These are phyloP conservation scores for Eupithecia subumbrata DNA, from an alignment of 2,888 invertebrate genomes.

Conservation along the genomic window DNA sequence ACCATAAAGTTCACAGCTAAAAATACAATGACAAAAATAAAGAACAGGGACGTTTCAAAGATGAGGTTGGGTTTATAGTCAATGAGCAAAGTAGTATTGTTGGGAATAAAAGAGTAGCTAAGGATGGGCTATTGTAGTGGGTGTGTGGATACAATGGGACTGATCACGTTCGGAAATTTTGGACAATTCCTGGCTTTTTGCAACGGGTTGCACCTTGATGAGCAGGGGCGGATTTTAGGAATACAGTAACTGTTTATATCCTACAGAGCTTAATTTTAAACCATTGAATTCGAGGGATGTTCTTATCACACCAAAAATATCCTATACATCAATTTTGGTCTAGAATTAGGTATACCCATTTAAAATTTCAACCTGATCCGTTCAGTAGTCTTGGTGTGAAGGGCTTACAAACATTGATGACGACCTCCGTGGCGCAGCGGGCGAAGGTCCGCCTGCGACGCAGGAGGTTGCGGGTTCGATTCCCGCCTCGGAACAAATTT, in stretches of 20 bases:
- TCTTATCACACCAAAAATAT: too few relatives aligned
- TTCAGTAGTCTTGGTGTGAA: too few relatives aligned
- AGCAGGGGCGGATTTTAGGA: conserved; percentile 58
- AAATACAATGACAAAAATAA: conserved; percentile 29
- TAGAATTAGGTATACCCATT: too few relatives aligned
- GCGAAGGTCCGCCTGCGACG: too few relatives aligned
- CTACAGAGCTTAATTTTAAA: background rate
- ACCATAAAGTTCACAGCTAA: conserved; percentile 23
- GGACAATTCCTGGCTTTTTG: conserved; percentile 82
- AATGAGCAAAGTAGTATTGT: conserved; percentile 79
- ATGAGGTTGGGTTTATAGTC: conserved; percentile 59
- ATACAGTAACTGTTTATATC: background rate
- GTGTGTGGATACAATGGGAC: conserved; percentile 76
- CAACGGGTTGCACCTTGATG: conserved; percentile 82
- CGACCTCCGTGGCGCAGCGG: too few relatives aligned
- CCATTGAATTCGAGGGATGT: background rate
- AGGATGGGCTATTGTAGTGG: conserved; percentile 82
- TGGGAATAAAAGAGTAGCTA: conserved; percentile 79
- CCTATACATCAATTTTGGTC: too few relatives aligned
- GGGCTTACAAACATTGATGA: too few relatives aligned
- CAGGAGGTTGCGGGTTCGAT: too few relatives aligned
- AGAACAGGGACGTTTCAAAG: conserved; percentile 32
- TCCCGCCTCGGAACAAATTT: too few relatives aligned
- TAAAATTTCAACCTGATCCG: too few relatives aligned
- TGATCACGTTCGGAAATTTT: conserved; percentile 80